These are phyloP conservation scores for Gisinianus flammeolus DNA, from an alignment of 2,888 invertebrate genomes.

Conservation along the genomic window DNA sequence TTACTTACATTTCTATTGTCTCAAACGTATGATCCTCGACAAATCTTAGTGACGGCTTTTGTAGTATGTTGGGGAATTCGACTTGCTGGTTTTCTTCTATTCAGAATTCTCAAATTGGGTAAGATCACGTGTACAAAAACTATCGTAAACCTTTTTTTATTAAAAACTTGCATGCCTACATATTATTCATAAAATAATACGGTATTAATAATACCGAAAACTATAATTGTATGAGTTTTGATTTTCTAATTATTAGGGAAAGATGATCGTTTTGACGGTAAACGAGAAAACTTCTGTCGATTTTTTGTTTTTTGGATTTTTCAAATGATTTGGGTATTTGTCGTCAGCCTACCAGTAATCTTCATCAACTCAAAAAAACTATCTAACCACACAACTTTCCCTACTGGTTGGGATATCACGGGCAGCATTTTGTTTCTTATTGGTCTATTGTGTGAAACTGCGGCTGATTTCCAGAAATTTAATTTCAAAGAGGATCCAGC, in stretches of 20 bases:
- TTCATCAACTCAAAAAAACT: slow-evolving; percentile 79
- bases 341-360: slow-evolving; percentile 89
- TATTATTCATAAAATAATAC: neutral
- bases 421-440: slow-evolving; percentile 84
- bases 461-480: slow-evolving; percentile 91
- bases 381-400: slow-evolving; percentile 70
- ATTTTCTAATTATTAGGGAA: slow-evolving; percentile 62
- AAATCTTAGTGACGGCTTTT: slow-evolving; percentile 87
- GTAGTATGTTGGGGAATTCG: slow-evolving; percentile 87
- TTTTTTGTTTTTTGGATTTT: slow-evolving; percentile 95
- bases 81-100: slow-evolving; percentile 86
- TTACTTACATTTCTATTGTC: slow-evolving; percentile 85
- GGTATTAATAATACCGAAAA: neutral
- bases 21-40: slow-evolving; percentile 84
- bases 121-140: slow-evolving; percentile 14
- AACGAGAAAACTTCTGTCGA: slow-evolving; percentile 80
- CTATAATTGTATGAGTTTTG: neutral
- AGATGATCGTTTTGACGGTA: slow-evolving; percentile 89
- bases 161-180: too few relatives aligned
- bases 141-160: too few relatives aligned
- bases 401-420: slow-evolving; percentile 72
- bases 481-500: slow-evolving; percentile 85
- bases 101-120: slow-evolving; percentile 86
- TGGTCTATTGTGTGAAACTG: slow-evolving; percentile 84
- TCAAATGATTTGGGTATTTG: slow-evolving; percentile 88